Base-by-base conservation (phyloP, 2,888 invertebrate species). In the Idaea biselata region DNA sequence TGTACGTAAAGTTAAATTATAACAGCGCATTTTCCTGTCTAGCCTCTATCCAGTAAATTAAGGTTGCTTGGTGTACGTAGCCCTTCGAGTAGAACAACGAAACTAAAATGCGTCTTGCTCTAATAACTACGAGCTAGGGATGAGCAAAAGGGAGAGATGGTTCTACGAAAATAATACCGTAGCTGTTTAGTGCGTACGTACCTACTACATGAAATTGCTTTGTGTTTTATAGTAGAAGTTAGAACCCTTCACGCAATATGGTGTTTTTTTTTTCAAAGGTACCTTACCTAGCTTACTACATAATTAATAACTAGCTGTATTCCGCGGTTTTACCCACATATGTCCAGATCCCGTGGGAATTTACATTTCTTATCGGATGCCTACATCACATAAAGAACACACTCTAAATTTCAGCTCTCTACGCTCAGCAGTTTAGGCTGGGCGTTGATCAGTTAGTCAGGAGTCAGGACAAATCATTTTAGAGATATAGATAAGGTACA, bases 81-180 rank as follows among this genome's bases (percentile, higher is more conserved):
- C 44, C 44, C 80, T 79, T 76, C 68, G 68, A 73, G 63, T 61
- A 73, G 76, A 75, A 76, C 77, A 71, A 78, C 73, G 79, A 79
- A 78, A 78, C 74, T 72, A 76, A 71, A 74, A 80, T 84, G 74
- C 73, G 77, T 84, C 86, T 84, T 82, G 79, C 81, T 81, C 83
- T 77, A 84, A 86, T 85, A 84, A 72, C 75, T 78, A 87, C 86
- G 83, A 75, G 75, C 72, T 76, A 75, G 74, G 71, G 71, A 69
- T 62, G 77, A 68, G 69, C 62, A 73, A 80, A 72, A 76, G 71
- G 77, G 76, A 81, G 70, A 65, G 70, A 11, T 44, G 11, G 44
- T 14, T 44, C 8, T 44, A 44, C 44, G 44, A 44, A 44, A 73
- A 76, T 78, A 78, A 70, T 44, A 44, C 44, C 11, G 11, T 14